These are phyloP conservation scores for Scytalopus superciliaris DNA, from an alignment of 2,113 vertebrate species.

Conservation along the genomic window DNA sequence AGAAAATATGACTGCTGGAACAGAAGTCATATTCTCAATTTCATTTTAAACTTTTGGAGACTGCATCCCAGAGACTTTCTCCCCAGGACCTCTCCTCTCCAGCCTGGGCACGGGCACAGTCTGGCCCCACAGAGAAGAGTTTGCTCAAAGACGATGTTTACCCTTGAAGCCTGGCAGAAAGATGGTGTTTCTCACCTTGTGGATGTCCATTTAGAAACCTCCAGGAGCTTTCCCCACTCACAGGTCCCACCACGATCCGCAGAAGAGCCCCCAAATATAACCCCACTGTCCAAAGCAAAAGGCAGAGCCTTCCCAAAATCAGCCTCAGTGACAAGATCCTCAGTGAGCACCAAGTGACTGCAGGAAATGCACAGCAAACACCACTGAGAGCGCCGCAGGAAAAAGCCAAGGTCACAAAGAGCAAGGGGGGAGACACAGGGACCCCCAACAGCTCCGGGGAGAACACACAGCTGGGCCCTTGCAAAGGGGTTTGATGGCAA, in stretches of 20 bases:
- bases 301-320: not conserved
- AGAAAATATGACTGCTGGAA: not conserved
- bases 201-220: not conserved
- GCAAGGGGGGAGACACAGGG: not conserved
- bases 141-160: not conserved
- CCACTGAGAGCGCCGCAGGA: not conserved
- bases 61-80: not conserved
- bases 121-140: fast-evolving
- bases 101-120: not conserved
- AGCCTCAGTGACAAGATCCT: not conserved
- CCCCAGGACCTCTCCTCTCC: not conserved
- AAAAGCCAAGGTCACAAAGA: not conserved
- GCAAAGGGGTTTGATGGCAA: not conserved
- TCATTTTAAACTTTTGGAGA: not conserved
- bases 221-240: not conserved
- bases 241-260: not conserved
- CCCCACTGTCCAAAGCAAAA: fast-evolving
- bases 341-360: fast-evolving
- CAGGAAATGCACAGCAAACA: not conserved
- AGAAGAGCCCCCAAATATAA: not conserved
- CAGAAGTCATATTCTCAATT: fast-evolving
- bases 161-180: not conserved
- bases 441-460: not conserved
- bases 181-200: not conserved
- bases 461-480: not conserved